Base-by-base conservation (phyloP, 2,888 invertebrate species). In the Phaedon cochleariae region DNA sequence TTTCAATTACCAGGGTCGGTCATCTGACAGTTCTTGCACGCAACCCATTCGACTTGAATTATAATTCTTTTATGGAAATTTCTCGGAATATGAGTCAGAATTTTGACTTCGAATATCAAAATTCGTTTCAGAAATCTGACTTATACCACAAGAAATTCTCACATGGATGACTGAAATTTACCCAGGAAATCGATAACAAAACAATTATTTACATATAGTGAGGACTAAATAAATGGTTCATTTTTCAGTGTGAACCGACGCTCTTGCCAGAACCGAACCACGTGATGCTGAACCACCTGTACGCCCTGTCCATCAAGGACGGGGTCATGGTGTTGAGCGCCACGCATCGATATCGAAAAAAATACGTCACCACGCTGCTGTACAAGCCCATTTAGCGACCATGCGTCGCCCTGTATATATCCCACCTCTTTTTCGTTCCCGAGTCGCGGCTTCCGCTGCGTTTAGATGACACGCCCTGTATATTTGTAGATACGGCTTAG, bases 301-400 rank as follows among this genome's bases (percentile, higher is more conserved):
- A 99, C 84, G 99, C 99, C n/a, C 87, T 99, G 70, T 98, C 98
- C 53, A 99, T 99, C 79, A 98, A 98, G 86, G 99, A 99, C 84
- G 99, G 99, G 55, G 99, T 99, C 2, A 99, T 99, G 98, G 99
- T 99, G 45, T 86, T 99, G 31, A 98, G 97, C 79, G 98, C 98
- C 12, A 99, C 98, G 4, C 98, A 99, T 85, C 89, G 99, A 71
- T 99, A 98, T 84, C 90, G 98, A 72, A 98, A 98, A 88, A 99
- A 99, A 88, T 99, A 98, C 85, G 99, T 99, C 41, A 99, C 99
- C 18, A 98, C 99, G 20, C 87, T 99, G 65, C 87, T 99, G 12
- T 99, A 99, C 85, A 98, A 99, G 84, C 99, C 99, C 57, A 99
- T 99, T 77, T 94, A 90, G 55, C 15, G 37, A 37, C 55, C 60